Conservation (phyloP, 1,140 invertebrate genomes). For the Pemphigus obesinymphae region DNA sequence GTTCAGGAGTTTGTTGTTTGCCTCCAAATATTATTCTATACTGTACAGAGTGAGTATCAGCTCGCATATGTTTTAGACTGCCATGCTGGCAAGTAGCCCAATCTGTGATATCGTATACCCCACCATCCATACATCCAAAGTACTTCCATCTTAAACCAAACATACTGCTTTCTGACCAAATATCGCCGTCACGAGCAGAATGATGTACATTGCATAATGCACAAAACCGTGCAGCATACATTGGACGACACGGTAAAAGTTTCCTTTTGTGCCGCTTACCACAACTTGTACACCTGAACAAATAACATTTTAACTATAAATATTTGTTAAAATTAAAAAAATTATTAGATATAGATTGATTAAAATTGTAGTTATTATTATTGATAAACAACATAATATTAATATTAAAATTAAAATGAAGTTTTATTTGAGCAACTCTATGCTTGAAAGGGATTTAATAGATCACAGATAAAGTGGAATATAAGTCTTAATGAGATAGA, state of each 20-base stretch:
- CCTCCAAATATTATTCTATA: slow-evolving; percentile 81
- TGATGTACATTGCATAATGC: slow-evolving; percentile 83
- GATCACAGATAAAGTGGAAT: no score
- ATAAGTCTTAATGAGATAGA: no score
- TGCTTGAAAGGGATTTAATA: no score
- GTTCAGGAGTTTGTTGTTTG: slow-evolving; percentile 54
- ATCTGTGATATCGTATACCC: slow-evolving; percentile 90
- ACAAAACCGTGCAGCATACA: slow-evolving; percentile 86
- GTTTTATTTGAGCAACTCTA: no score
- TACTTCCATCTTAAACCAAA: slow-evolving; percentile 88
- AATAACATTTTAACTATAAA: no score
- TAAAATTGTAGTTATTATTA: no score
- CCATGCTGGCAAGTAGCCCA: slow-evolving; percentile 90
- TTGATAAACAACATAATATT: no score
- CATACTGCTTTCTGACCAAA: slow-evolving; percentile 87
- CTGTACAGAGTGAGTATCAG: slow-evolving; percentile 85
- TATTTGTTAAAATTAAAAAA: no score
- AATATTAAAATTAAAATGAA: no score
- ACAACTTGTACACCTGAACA: slow-evolving; percentile 80
- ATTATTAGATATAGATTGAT: no score
- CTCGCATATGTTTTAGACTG: slow-evolving; percentile 70
- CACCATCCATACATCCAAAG: slow-evolving; percentile 93
- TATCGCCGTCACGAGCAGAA: slow-evolving; percentile 88
- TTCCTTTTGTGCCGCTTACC: slow-evolving; percentile 80
- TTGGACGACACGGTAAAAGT: slow-evolving; percentile 74